These are phyloP conservation scores for Cynoglossus semilaevis DNA, from an alignment of 2,113 vertebrate species.

Conservation along the genomic window DNA sequence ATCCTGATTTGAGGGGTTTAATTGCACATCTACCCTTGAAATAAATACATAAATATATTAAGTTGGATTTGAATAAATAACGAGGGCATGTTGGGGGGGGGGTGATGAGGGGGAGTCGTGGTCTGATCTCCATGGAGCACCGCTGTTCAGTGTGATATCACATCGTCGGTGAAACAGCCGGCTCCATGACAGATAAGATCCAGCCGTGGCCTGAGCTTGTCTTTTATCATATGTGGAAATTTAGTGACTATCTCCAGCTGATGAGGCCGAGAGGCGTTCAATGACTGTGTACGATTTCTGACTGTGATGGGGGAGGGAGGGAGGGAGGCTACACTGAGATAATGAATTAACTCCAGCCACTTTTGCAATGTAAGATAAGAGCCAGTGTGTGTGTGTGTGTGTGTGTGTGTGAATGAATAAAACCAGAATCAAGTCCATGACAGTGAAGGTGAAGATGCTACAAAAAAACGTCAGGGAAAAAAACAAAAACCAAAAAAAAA, in stretches of 20 bases:
- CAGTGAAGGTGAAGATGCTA: not conserved
- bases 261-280: constrained; percentile 24
- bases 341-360: constrained; percentile 54
- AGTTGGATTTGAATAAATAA: constrained; percentile 60
- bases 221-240: constrained; percentile 33
- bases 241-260: constrained; percentile 24
- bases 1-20: constrained; percentile 28
- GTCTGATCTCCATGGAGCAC: constrained; percentile 17
- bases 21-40: constrained; percentile 56
- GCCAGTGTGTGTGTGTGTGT: constrained; percentile 23
- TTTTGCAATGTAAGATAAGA: constrained; percentile 57
- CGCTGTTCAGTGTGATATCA: constrained; percentile 30
- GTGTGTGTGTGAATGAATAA: constrained; percentile 6
- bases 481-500: constrained; percentile 30
- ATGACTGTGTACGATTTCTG: constrained; percentile 32
- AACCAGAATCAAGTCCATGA: constrained; percentile 1
- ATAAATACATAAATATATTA: constrained; percentile 73
- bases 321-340: constrained; percentile 27
- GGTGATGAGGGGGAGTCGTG: constrained; percentile 14
- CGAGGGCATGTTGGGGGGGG: constrained; percentile 26
- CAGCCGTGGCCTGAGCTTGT: constrained; percentile 24
- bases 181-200: constrained; percentile 22
- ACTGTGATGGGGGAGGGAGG: constrained; percentile 13
- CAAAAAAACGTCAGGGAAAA: no score
- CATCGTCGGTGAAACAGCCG: constrained; percentile 41